Evolutionary conservation across 2,888 invertebrate genomes (phyloP).

Genomic region (Luperina testacea): DNA sequence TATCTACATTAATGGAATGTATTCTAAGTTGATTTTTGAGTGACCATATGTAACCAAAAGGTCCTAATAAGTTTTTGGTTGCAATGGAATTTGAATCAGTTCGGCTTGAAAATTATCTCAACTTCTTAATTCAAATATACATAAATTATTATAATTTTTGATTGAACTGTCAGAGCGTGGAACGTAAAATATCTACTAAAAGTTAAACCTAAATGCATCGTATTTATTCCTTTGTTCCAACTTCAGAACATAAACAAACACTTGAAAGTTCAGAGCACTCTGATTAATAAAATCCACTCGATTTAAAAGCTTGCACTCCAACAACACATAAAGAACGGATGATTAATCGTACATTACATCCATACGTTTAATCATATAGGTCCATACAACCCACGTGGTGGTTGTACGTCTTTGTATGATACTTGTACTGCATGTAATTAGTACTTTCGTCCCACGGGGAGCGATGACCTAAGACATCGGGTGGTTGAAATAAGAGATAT

Average conservation of each 20-base stretch:
- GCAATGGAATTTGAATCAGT: no score
- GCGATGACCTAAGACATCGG: slow-evolving; percentile 73
- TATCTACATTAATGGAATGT: no score
- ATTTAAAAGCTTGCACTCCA: slow-evolving; percentile 60
- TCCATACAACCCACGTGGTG: slow-evolving; percentile 58
- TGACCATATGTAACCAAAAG: no score
- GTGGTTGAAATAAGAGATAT: slow-evolving; percentile 9
- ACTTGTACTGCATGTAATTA: slow-evolving; percentile 75
- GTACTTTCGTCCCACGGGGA: slow-evolving; percentile 80
- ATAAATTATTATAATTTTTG: neutral
- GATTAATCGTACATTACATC: slow-evolving; percentile 51
- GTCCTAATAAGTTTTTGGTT: no score
- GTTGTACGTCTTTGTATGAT: slow-evolving; percentile 38
- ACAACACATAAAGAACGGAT: slow-evolving; percentile 54
- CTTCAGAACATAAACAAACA: slow-evolving; percentile 49
- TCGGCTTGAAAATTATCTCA: no score
- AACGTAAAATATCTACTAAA: slow-evolving; percentile 3
- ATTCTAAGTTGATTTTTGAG: no score
- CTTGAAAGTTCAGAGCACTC: slow-evolving; percentile 45
- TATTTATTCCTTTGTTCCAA: slow-evolving; percentile 52
- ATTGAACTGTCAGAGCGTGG: neutral
- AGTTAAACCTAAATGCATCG: slow-evolving; percentile 1
- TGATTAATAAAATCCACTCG: slow-evolving; percentile 58
- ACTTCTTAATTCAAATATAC: neutral
- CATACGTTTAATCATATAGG: slow-evolving; percentile 31